These are phyloP conservation scores for Galago senegalensis DNA, from an alignment of 2,797 vertebrate species.

Conservation along the genomic window DNA sequence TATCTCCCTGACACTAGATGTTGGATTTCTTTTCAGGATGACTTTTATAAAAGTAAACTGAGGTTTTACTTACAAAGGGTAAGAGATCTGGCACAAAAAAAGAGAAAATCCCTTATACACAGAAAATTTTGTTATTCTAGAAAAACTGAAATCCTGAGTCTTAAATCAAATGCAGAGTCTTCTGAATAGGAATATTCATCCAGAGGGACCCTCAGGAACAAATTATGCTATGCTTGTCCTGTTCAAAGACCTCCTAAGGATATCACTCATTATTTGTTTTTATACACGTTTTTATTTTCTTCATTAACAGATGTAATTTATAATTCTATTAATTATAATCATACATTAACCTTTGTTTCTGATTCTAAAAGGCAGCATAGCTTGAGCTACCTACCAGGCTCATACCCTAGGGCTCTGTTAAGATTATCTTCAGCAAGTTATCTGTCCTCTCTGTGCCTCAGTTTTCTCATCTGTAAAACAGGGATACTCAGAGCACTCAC, in stretches of 20 bases:
- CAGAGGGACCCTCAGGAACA: background rate
- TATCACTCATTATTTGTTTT: background rate
- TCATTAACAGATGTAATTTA: background rate
- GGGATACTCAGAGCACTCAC: background rate
- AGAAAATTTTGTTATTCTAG: constrained; percentile 33
- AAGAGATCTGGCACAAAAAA: background rate
- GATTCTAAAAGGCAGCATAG: background rate
- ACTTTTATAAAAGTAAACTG: background rate
- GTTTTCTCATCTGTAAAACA: background rate
- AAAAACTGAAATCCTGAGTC: constrained; percentile 6
- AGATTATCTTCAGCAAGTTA: background rate
- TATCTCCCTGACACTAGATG: background rate
- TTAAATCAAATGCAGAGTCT: constrained; percentile 7
- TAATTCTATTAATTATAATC: background rate
- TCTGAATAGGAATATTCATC: background rate
- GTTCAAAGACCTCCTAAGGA: background rate
- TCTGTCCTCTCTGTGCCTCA: background rate
- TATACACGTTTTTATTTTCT: background rate
- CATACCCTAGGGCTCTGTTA: background rate
- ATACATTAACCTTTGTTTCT: constrained; percentile 36
- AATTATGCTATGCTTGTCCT: background rate
- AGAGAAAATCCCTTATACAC: background rate
- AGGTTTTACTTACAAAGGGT: background rate
- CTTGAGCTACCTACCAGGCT: background rate
- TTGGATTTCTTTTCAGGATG: constrained; percentile 8